phyloP scores from a whole-genome alignment of 1,140 invertebrate species.

The Thrips palmi region DNA sequence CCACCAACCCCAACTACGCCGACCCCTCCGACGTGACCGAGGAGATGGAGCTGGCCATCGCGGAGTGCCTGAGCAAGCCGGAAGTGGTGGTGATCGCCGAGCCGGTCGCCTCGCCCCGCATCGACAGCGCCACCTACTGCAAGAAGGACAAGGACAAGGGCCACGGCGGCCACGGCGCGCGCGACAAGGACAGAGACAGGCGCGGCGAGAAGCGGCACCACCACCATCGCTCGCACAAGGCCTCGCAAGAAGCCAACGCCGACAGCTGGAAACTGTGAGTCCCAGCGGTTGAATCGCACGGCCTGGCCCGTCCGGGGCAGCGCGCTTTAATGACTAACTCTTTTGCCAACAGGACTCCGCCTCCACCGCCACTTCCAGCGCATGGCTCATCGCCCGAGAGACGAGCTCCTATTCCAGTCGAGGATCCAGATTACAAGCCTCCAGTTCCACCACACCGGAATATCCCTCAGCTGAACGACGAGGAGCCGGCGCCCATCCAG shows the following conservation, averaged over 20 bases:
- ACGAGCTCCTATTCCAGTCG: conserved; percentile 10
- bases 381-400: too few relatives aligned
- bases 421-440: conserved; percentile 49
- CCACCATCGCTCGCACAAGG: too few relatives aligned
- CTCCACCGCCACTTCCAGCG: conserved; percentile 31
- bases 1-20: conserved; percentile 50
- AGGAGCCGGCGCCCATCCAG: conserved; percentile 23
- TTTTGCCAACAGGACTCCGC: conserved; percentile 4
- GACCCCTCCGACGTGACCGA: conserved; percentile 36
- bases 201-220: too few relatives aligned
- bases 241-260: too few relatives aligned
- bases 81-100: conserved; percentile 46
- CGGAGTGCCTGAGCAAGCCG: conserved; percentile 45
- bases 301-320: not conserved
- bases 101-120: conserved; percentile 21
- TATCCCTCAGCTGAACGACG: conserved; percentile 26
- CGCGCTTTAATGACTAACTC: conserved; percentile 4
- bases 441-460: conserved; percentile 73
- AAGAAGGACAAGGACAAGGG: conserved; percentile 30
- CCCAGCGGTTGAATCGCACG: too few relatives aligned
- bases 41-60: conserved; percentile 29
- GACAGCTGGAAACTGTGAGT: too few relatives aligned
- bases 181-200: too few relatives aligned
- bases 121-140: conserved; percentile 53
- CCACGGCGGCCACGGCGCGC: too few relatives aligned